phyloP scores from a whole-genome alignment of 2,113 vertebrate species.

The Meriones unguiculatus region DNA sequence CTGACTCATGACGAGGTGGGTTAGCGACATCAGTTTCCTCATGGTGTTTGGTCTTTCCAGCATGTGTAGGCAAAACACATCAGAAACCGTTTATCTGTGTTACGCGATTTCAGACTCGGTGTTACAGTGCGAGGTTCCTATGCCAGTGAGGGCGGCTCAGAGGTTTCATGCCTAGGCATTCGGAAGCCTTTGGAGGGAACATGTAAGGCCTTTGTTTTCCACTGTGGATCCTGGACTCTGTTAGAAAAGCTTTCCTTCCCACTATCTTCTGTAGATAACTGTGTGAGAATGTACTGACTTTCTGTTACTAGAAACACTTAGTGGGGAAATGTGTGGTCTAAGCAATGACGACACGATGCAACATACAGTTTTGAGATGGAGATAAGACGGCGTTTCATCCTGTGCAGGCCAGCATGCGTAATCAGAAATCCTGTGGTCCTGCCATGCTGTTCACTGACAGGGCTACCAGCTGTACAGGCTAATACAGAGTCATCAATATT shows the following conservation, averaged over 20 bases:
- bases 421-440: background rate
- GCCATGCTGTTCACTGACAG: background rate
- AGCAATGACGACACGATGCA: background rate
- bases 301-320: slow-evolving; percentile 33
- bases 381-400: background rate
- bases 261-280: background rate
- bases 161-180: background rate
- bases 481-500: background rate
- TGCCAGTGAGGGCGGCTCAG: background rate
- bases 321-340: background rate
- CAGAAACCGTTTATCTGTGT: background rate
- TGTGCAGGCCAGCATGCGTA: background rate
- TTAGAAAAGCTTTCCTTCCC: background rate
- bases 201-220: background rate
- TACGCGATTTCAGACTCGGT: background rate
- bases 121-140: background rate
- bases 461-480: background rate
- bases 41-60: background rate
- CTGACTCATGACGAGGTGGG: slow-evolving; percentile 93
- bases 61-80: background rate
- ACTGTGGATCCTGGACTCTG: background rate
- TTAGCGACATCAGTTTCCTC: slow-evolving; percentile 55
- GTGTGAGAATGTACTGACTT: background rate
- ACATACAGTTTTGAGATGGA: background rate
- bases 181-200: background rate